Evolutionary conservation across 2,888 invertebrate genomes (phyloP).

Genomic region (Tinea semifulvella): DNA sequence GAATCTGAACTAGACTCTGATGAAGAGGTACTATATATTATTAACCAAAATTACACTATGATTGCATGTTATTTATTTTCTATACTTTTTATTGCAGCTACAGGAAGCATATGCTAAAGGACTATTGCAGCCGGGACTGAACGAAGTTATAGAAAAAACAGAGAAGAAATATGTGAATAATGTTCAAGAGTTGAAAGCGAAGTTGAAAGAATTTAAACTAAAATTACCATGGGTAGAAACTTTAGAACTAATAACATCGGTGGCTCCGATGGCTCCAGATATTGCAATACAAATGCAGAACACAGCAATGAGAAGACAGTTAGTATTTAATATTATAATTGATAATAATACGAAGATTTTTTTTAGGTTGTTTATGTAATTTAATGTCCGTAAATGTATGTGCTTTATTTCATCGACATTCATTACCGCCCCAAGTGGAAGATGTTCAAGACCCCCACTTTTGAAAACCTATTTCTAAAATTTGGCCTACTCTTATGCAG

Average conservation of each 20-base stretch:
- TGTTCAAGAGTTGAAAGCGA: slow-evolving; percentile 74
- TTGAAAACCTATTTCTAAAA: too few relatives aligned
- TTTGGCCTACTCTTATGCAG: too few relatives aligned
- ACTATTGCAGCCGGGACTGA: slow-evolving; percentile 85
- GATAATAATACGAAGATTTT: too few relatives aligned
- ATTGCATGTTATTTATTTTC: slow-evolving; percentile 21
- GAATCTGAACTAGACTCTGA: slow-evolving; percentile 67
- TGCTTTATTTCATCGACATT: too few relatives aligned
- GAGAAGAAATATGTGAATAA: slow-evolving; percentile 74
- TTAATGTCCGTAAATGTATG: too few relatives aligned
- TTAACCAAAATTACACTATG: neutral
- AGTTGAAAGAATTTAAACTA: slow-evolving; percentile 74
- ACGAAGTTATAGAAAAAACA: slow-evolving; percentile 69
- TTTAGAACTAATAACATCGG: slow-evolving; percentile 78
- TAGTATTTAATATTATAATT: slow-evolving; percentile 21
- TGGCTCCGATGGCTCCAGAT: slow-evolving; percentile 87
- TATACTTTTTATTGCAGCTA: slow-evolving; percentile 65
- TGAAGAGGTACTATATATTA: slow-evolving; percentile 53
- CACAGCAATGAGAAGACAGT: slow-evolving; percentile 75
- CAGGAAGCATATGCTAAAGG: slow-evolving; percentile 91
- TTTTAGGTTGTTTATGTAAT: too few relatives aligned
- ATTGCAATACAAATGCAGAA: slow-evolving; percentile 79
- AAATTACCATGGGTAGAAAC: slow-evolving; percentile 87
- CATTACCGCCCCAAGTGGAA: too few relatives aligned
- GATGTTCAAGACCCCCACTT: too few relatives aligned